Percentiles rank a stretch among this genome's conserved stretches.
phyloP scores from a whole-genome alignment of 2,888 invertebrate genomes.

The Andrena hattorfiana region DNA sequence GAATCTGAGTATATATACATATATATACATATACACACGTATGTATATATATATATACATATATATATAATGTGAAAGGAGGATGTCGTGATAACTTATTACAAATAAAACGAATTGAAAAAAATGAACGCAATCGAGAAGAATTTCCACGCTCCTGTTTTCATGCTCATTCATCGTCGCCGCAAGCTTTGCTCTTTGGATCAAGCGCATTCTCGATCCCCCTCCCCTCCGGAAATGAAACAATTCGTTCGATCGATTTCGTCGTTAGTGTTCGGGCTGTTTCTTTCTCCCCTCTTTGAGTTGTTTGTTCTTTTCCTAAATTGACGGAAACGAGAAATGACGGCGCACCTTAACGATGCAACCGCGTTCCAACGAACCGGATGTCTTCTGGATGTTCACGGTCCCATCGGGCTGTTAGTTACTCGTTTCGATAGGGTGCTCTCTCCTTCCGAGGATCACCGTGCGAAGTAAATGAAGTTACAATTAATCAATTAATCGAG shows the following conservation, averaged over 20 bases:
- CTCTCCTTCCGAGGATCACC: slow-evolving; percentile 40
- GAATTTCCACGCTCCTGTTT: slow-evolving; percentile 35
- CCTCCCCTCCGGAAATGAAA: not conserved
- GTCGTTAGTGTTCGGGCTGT: slow-evolving; percentile 36
- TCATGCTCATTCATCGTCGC: not conserved
- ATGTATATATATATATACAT: not conserved
- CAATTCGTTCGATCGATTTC: slow-evolving; percentile 6
- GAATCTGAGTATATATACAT: slow-evolving; percentile 47
- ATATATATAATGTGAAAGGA: slow-evolving; percentile 51
- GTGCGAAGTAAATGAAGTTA: slow-evolving; percentile 75
- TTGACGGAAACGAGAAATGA: slow-evolving; percentile 6
- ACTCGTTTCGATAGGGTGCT: slow-evolving; percentile 46
- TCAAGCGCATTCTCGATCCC: slow-evolving; percentile 37
- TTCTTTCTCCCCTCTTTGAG: not conserved
- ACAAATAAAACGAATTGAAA: slow-evolving; percentile 51
- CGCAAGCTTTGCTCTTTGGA: slow-evolving; percentile 55
- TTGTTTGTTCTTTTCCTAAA: slow-evolving; percentile 18
- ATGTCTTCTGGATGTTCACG: slow-evolving; percentile 40
- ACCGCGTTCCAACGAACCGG: slow-evolving; percentile 45
- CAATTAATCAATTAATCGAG: slow-evolving; percentile 78
- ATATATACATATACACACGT: not conserved
- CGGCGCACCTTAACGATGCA: slow-evolving; percentile 23
- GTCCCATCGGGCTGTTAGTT: slow-evolving; percentile 55
- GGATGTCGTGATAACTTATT: slow-evolving; percentile 65
- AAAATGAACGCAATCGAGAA: slow-evolving; percentile 5